Percentiles rank a stretch among this genome's conserved stretches.
phyloP scores from a whole-genome alignment of 2,113 vertebrate genomes.

The Desmodus rotundus region DNA sequence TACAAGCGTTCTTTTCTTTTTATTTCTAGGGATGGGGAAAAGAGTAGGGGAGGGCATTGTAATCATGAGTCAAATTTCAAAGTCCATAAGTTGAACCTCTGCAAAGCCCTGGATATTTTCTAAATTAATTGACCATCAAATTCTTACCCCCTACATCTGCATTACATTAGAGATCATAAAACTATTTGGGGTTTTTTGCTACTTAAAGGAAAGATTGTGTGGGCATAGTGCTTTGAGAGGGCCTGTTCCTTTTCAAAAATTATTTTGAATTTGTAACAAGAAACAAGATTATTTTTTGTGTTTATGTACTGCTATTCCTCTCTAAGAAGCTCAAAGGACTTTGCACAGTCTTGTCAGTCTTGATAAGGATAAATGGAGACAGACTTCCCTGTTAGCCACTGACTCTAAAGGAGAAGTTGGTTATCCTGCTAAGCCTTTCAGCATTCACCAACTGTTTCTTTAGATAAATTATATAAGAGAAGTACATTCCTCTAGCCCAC shows the following conservation, averaged over 20 bases:
- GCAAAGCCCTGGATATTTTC: slow-evolving; percentile 80
- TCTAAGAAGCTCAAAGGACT: slow-evolving; percentile 53
- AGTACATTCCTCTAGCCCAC: background rate
- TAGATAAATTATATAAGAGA: background rate
- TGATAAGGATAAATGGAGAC: slow-evolving; percentile 44
- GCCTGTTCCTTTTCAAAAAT: slow-evolving; percentile 79
- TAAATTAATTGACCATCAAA: slow-evolving; percentile 93
- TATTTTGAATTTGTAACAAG: slow-evolving; percentile 70
- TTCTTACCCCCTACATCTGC: slow-evolving; percentile 88
- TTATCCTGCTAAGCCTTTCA: background rate
- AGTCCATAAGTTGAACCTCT: slow-evolving; percentile 76
- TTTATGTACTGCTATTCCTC: slow-evolving; percentile 54
- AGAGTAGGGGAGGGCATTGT: slow-evolving; percentile 58
- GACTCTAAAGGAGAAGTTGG: background rate
- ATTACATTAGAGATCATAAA: slow-evolving; percentile 86
- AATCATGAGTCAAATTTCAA: slow-evolving; percentile 83
- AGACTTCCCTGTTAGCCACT: background rate
- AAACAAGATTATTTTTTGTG: slow-evolving; percentile 67
- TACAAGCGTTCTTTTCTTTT: slow-evolving; percentile 71
- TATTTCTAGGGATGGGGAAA: slow-evolving; percentile 57
- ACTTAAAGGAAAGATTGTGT: slow-evolving; percentile 84
- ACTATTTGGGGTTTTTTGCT: slow-evolving; percentile 84
- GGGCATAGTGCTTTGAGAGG: slow-evolving; percentile 79
- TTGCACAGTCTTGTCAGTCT: background rate
- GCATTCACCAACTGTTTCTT: background rate